Percentiles rank a stretch among this genome's conserved stretches.
Conservation (phyloP, 2,888 invertebrate genomes). For the Deroplatys truncata region DNA sequence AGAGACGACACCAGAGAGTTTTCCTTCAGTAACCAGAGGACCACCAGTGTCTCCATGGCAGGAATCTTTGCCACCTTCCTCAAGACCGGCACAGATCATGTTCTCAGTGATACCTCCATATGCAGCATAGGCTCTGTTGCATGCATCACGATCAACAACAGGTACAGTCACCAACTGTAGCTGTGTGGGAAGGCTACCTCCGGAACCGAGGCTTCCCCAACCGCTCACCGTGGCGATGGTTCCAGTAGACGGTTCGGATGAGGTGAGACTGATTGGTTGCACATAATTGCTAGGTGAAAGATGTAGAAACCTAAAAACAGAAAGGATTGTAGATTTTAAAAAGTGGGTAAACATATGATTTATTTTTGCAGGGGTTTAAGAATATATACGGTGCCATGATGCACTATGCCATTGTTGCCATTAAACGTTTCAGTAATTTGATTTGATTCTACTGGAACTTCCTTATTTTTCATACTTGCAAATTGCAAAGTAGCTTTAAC, state of each 20-base stretch:
- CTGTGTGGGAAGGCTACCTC: slow-evolving; percentile 11
- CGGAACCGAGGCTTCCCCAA: background rate
- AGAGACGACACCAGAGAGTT: background rate
- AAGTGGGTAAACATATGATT: too few relatives aligned
- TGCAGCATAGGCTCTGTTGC: slow-evolving; percentile 36
- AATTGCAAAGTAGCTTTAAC: too few relatives aligned
- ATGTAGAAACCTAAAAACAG: too few relatives aligned
- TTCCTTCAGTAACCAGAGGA: background rate
- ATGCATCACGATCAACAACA: slow-evolving; percentile 37
- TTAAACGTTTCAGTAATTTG: too few relatives aligned
- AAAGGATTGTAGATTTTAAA: too few relatives aligned
- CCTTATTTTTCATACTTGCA: too few relatives aligned
- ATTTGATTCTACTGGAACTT: too few relatives aligned
- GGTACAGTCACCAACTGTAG: slow-evolving; percentile 39
- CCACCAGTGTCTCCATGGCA: slow-evolving; percentile 42
- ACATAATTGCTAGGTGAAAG: background rate
- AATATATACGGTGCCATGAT: too few relatives aligned
- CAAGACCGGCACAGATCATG: slow-evolving; percentile 53
- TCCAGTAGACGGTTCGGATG: background rate
- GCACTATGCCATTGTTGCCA: too few relatives aligned
- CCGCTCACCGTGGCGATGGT: background rate
- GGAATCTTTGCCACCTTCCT: slow-evolving; percentile 49
- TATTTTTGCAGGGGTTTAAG: too few relatives aligned
- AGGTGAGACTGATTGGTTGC: background rate
- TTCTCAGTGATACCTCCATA: slow-evolving; percentile 37